Evolutionary conservation across 2,888 invertebrate species (phyloP).

Genomic region (Oxytorus armatus): DNA sequence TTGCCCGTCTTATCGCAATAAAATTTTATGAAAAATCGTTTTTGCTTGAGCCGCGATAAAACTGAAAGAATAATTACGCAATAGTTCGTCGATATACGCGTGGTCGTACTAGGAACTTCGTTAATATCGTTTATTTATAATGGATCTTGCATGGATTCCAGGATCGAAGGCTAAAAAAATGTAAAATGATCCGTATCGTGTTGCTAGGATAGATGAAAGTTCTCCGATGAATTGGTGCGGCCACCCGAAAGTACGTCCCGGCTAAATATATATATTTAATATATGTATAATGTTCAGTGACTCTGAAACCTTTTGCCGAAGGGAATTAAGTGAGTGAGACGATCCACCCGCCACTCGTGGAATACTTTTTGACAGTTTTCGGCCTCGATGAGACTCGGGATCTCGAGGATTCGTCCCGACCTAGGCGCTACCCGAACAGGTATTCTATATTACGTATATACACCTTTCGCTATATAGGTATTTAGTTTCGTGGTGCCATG

Average conservation of each 20-base stretch:
- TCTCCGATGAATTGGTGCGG: constrained; percentile 60
- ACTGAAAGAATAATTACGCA: too few species aligned
- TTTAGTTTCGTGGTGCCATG: constrained; percentile 83
- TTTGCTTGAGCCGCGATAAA: background rate
- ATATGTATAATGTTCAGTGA: constrained; percentile 54
- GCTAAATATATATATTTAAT: constrained; percentile 2
- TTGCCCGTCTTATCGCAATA: background rate
- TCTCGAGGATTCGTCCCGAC: constrained; percentile 34
- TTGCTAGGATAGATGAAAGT: constrained; percentile 50
- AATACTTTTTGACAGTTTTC: constrained; percentile 79
- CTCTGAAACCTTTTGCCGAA: constrained; percentile 67
- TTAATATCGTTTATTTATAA: constrained; percentile 21
- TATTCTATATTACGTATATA: constrained; percentile 23
- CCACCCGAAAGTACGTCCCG: constrained; percentile 73
- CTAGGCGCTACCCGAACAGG: constrained; percentile 49
- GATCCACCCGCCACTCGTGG: constrained; percentile 68
- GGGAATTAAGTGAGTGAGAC: constrained; percentile 80
- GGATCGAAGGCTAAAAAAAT: constrained; percentile 53
- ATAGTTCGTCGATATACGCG: background rate
- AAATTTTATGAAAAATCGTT: too few species aligned
- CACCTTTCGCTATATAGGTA: constrained; percentile 71
- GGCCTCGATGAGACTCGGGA: constrained; percentile 68
- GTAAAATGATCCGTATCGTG: constrained; percentile 62
- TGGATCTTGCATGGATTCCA: constrained; percentile 23
- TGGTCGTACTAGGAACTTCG: constrained; percentile 17